Conservation (phyloP, 2,888 invertebrate species). For the Coremacera marginata region DNA sequence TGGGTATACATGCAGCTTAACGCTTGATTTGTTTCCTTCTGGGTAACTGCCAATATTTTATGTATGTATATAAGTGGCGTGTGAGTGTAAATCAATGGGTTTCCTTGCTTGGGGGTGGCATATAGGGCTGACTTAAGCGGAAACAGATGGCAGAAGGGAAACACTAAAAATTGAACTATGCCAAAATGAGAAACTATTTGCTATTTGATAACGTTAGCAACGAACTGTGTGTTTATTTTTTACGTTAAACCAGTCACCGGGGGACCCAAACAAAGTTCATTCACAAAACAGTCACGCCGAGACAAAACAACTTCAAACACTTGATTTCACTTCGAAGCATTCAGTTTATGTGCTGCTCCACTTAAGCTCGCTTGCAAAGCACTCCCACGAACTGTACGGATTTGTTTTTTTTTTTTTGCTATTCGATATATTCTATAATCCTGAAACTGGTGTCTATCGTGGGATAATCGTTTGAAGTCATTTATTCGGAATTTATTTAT, state of each 20-base stretch:
- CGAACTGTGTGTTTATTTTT: conserved; percentile 35
- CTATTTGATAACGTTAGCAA: conserved; percentile 49
- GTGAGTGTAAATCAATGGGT: not conserved
- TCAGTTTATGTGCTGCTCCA: not conserved
- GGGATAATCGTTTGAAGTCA: too few relatives aligned
- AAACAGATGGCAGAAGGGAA: conserved; percentile 26
- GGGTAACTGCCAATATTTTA: not conserved
- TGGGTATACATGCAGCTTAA: not conserved
- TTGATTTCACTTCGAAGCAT: not conserved
- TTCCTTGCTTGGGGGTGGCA: not conserved
- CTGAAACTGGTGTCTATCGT: too few relatives aligned
- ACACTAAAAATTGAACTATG: conserved; percentile 14
- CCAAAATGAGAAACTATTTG: conserved; percentile 38
- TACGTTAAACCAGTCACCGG: not conserved
- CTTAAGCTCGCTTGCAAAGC: not conserved
- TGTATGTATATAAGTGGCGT: not conserved
- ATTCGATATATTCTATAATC: too few relatives aligned
- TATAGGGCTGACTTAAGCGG: not conserved
- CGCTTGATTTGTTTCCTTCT: not conserved
- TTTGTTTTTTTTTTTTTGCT: too few relatives aligned
- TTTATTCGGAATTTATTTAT: too few relatives aligned
- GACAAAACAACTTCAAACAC: conserved; percentile 40
- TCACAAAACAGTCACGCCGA: conserved; percentile 58
- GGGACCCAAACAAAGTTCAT: conserved; percentile 48
- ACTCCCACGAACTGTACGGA: too few relatives aligned